A percentile compares a stretch with the other conserved stretches of the same genome.
Evolutionary conservation across 2,113 vertebrate genomes (phyloP).

Genomic region (Trogon surrucura): DNA sequence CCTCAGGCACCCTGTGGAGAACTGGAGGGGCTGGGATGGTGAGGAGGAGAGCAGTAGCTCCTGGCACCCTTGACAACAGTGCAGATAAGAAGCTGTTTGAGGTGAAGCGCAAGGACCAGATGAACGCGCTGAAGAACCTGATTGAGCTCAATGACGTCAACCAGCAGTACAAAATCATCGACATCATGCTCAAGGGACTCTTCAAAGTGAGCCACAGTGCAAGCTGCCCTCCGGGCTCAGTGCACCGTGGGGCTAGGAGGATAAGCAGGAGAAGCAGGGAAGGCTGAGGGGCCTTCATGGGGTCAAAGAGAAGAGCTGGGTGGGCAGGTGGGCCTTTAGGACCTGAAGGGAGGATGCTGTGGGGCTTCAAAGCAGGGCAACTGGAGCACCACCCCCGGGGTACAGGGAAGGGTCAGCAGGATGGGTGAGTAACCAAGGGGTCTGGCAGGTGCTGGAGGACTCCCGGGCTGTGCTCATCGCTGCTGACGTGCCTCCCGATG

Average conservation of each 20-base stretch:
- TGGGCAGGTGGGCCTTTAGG: background rate
- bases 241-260: no score
- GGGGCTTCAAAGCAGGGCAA: background rate
- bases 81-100: conserved; percentile 97
- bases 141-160: conserved; percentile 95
- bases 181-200: conserved; percentile 98
- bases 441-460: conserved; percentile 93
- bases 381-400: background rate
- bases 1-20: background rate
- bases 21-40: background rate
- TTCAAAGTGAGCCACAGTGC: conserved; percentile 85
- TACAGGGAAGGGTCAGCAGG: background rate
- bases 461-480: conserved; percentile 87
- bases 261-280: background rate
- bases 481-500: conserved; percentile 88
- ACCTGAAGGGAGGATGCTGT: background rate
- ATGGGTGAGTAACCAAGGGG: background rate
- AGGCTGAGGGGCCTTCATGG: background rate
- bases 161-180: conserved; percentile 99
- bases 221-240: rapidly evolving
- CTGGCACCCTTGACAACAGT: conserved; percentile 34
- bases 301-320: background rate
- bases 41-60: rapidly evolving
- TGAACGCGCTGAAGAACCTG: conserved; percentile 93
- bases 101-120: conserved; percentile 96